Evolutionary conservation across 2,113 vertebrate genomes (phyloP).

Genomic region (Lamprologus ornatipinnis): DNA sequence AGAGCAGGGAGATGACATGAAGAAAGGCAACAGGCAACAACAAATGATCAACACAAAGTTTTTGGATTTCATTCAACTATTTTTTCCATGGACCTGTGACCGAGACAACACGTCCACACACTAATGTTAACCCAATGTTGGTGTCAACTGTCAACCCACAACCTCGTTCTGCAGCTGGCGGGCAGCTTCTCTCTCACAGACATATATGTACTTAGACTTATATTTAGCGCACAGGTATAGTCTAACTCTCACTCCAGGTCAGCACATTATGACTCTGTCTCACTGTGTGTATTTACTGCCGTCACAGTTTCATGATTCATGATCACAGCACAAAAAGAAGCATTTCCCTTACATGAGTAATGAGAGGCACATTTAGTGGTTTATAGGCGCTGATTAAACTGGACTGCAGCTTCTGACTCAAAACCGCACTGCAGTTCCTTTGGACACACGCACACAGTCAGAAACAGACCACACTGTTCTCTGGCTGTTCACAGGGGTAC

Average conservation of each 20-base stretch:
- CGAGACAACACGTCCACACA: background rate
- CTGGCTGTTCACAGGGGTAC: background rate
- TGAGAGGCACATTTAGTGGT: background rate
- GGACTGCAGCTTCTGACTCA: fast-evolving
- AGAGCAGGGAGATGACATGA: background rate
- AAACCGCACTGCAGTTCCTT: background rate
- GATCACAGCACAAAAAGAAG: background rate
- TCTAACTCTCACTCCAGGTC: background rate
- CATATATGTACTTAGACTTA: background rate
- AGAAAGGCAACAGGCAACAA: background rate
- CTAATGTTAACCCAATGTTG: background rate
- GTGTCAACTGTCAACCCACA: background rate
- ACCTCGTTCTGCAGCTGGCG: background rate
- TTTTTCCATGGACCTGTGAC: background rate
- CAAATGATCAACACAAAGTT: background rate
- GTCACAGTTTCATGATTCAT: background rate
- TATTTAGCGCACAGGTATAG: background rate
- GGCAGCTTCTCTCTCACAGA: background rate
- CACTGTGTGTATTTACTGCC: background rate
- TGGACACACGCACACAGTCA: background rate
- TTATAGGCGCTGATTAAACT: background rate
- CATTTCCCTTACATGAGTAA: background rate
- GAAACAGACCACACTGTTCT: background rate
- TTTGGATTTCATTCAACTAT: background rate
- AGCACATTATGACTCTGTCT: background rate